Conservation (phyloP, 92 coral and sea anemone genomes). For the Anthopleura xanthogrammica region DNA sequence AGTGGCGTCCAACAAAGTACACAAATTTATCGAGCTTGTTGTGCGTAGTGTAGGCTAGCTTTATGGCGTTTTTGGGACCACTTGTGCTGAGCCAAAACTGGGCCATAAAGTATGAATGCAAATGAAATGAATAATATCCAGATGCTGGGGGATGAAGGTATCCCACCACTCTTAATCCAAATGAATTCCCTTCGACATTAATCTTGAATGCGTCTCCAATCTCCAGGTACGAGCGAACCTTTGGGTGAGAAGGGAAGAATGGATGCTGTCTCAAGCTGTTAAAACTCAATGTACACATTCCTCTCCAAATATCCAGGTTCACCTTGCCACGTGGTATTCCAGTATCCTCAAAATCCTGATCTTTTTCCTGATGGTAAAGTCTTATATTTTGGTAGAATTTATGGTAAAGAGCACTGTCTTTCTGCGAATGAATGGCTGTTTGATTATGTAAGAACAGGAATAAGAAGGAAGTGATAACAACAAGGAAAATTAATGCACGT, state of each 20-base stretch:
- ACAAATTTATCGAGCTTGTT: background rate
- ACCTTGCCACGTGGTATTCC: constrained; percentile 18
- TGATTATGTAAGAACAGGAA: background rate
- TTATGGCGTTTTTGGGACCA: constrained; percentile 41
- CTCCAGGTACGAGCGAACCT: constrained; percentile 32
- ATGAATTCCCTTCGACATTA: constrained; percentile 49
- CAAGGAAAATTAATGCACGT: background rate
- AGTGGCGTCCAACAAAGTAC: background rate
- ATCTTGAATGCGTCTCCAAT: constrained; percentile 15
- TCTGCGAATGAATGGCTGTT: background rate
- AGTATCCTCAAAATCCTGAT: background rate
- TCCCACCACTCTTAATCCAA: constrained; percentile 74
- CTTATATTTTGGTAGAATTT: no score
- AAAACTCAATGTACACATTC: constrained; percentile 64
- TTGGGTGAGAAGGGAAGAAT: constrained; percentile 68
- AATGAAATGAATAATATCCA: constrained; percentile 52
- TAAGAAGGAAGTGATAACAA: no score
- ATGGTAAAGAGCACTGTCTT: background rate
- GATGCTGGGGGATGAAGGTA: constrained; percentile 60
- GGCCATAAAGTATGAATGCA: constrained; percentile 57
- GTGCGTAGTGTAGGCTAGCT: constrained; percentile 15
- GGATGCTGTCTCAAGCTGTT: constrained; percentile 78
- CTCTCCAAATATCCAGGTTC: constrained; percentile 68
- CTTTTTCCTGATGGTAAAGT: no score
- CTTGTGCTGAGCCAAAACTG: constrained; percentile 74